Evolutionary conservation across 1,140 invertebrate species (phyloP).

Genomic region (Lasioglossum albipes): DNA sequence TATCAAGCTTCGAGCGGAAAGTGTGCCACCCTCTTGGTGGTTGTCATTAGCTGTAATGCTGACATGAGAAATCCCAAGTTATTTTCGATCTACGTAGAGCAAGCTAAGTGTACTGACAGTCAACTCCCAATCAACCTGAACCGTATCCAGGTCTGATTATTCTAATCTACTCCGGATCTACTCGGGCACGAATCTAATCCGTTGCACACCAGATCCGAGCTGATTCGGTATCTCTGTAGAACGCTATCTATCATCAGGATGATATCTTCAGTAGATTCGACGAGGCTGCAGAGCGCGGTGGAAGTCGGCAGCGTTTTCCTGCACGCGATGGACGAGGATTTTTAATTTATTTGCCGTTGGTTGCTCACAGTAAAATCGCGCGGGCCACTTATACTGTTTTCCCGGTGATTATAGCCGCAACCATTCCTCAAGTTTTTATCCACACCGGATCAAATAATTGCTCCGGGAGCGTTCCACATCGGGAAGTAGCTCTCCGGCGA

Average conservation of each 20-base stretch:
- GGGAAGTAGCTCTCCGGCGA: too few relatives aligned
- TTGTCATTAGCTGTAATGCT: too few relatives aligned
- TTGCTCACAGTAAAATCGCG: neutral
- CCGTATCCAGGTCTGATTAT: too few relatives aligned
- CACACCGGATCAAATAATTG: neutral
- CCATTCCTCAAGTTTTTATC: neutral
- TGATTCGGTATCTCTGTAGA: neutral
- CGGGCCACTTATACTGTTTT: neutral
- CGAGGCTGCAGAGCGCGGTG: neutral
- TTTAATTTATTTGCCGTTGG: neutral
- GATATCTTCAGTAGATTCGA: neutral
- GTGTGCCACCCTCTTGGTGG: too few relatives aligned
- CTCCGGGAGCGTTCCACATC: neutral
- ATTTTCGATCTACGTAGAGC: too few relatives aligned
- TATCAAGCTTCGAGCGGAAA: too few relatives aligned
- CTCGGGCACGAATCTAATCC: too few relatives aligned
- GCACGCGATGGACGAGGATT: neutral
- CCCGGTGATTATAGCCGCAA: neutral
- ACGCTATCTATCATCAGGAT: neutral
- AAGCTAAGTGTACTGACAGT: too few relatives aligned
- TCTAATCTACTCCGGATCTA: too few relatives aligned
- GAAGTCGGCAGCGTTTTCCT: neutral
- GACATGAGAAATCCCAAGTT: too few relatives aligned
- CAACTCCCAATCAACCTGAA: too few relatives aligned
- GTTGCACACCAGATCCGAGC: too few relatives aligned